A percentile compares a stretch with the other conserved stretches of the same genome.
These are phyloP conservation scores for Enteromius unitaeniatus DNA, from an alignment of 2,797 vertebrate genomes.

Conservation along the genomic window DNA sequence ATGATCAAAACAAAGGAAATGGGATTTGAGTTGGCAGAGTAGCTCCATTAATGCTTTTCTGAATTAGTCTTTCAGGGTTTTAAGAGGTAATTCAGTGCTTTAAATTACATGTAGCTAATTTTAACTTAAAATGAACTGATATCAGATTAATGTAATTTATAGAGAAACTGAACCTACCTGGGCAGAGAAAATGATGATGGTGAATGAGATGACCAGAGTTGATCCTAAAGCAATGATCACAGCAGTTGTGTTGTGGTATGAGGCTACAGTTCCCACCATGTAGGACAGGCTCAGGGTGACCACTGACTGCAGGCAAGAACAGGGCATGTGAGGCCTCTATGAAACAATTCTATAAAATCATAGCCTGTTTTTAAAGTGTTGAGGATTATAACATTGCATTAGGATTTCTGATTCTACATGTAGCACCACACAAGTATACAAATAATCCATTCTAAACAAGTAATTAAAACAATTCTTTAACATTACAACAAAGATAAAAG, in stretches of 20 bases:
- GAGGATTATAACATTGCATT: background rate
- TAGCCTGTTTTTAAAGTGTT: background rate
- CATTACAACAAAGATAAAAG: background rate
- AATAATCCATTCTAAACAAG: background rate
- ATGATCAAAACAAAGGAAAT: conserved; percentile 5
- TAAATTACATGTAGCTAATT: background rate
- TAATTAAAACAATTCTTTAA: background rate
- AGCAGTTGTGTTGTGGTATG: conserved; percentile 82
- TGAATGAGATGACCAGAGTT: conserved; percentile 81
- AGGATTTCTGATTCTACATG: background rate
- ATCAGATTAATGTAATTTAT: background rate
- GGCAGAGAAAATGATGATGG: conserved; percentile 84
- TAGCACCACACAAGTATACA: background rate
- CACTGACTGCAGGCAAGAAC: conserved; percentile 72
- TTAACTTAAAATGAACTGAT: background rate
- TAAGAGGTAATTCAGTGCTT: background rate
- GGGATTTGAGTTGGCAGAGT: background rate
- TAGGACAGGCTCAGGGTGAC: conserved; percentile 87
- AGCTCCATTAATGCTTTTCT: background rate
- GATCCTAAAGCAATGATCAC: conserved; percentile 86
- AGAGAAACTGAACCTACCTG: conserved; percentile 76
- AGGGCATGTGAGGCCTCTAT: background rate
- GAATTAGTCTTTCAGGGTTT: background rate
- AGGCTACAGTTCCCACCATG: conserved; percentile 90
- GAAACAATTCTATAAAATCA: background rate